These are phyloP conservation scores for sheep (Ovis aries) DNA, from an alignment of 2,113 vertebrate genomes.

Conservation along the genomic window ARS-UI_Ramb_v3.0 NC_056060.1:54749501-54750000, in stretches of 20 bases:
- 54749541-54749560: not conserved
- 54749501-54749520: not conserved
- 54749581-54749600: conserved; percentile 80
- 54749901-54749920: not conserved
- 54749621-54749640: conserved; percentile 76
- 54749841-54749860: not conserved
- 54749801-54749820: not conserved
- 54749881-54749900: not conserved
- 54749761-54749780: not conserved
- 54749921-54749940: not conserved
- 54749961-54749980: not conserved
- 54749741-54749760: not conserved
- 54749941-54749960: not conserved
- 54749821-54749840: not conserved
- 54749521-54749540: not conserved
- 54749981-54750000: conserved; percentile 4
- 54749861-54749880: not conserved
- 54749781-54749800: not conserved
- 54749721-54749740: not conserved
- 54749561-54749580: conserved; percentile 76
- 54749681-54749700: conserved; percentile 83
- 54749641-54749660: conserved; percentile 84
- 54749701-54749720: not conserved
- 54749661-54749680: conserved; percentile 81
- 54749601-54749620: conserved; percentile 74